A percentile compares a stretch with the other conserved stretches of the same genome.
Evolutionary conservation across 2,888 invertebrate species (phyloP).

Genomic region (Tipula unca): DNA sequence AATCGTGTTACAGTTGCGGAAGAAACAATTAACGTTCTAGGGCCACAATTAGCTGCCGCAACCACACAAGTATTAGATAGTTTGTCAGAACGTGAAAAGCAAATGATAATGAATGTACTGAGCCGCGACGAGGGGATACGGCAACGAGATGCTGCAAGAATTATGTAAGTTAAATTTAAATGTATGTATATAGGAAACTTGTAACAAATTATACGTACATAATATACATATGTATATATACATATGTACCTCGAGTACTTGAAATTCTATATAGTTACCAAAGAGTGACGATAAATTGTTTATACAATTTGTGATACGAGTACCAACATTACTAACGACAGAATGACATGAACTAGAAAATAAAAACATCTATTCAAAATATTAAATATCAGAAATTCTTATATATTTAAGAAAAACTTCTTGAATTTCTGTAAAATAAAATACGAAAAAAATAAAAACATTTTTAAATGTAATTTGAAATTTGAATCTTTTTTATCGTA

Average conservation of each 20-base stretch:
- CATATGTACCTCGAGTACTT: too few species aligned
- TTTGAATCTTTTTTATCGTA: not conserved
- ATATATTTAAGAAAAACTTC: not conserved
- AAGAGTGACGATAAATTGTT: not conserved
- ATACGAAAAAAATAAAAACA: not conserved
- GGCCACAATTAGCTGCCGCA: conserved; percentile 37
- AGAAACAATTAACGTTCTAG: conserved; percentile 32
- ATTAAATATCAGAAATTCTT: not conserved
- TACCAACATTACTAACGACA: not conserved
- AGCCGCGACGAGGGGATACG: conserved; percentile 47
- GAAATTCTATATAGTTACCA: not conserved
- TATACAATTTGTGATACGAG: not conserved
- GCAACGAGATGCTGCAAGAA: conserved; percentile 45
- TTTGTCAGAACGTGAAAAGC: conserved; percentile 42
- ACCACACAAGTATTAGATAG: conserved; percentile 39
- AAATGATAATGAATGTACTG: conserved; percentile 47
- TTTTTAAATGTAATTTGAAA: not conserved
- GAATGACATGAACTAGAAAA: not conserved
- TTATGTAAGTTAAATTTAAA: conserved; percentile 43
- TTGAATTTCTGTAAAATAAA: not conserved
- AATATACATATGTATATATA: not conserved
- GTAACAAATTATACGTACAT: not conserved
- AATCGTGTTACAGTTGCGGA: conserved; percentile 15
- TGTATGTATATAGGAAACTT: not conserved
- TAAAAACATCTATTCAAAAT: not conserved